Evolutionary conservation across 2,113 vertebrate species (phyloP), one percentile per base, ranked within the genome.

Genomic region (Gobiocypris rarus): DNA sequence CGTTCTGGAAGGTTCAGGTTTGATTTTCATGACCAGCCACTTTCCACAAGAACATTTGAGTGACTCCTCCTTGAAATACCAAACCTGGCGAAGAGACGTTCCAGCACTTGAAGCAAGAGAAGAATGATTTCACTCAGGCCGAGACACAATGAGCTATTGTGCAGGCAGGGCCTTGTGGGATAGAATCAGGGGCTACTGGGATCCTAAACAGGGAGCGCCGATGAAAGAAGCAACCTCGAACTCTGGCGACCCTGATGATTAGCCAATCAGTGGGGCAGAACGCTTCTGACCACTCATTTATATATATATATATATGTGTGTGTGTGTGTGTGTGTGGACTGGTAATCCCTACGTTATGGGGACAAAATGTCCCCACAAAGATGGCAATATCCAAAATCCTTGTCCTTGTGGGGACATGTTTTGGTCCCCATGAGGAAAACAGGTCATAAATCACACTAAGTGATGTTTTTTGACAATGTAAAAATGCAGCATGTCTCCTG

Each of bases 91-190:
- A 77, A 73, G 50, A 84, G 45, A 28, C 59, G n/a, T 84, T 77
- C 82, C 82, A 76, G 73, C 11, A 43, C 59, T 81, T 50, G 26
- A 67, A 67, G 59, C 26, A 67, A 67, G 78, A 81, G 41, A 26
- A 65, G 26, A 67, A 67, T 52, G 58, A 63, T 76, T 84, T 76
- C 61, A 67, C 61, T 84, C 74, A 84, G 59, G 13, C 28, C 0
- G 8, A 65, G 58, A 31, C 67, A 84, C 82, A 84, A 84, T 76
- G 82, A 52, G 34, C 73, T 67, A 84, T 84, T 84, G 75, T 84
- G 82, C 48, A 67, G 11, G 22, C 45, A 38, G 58, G 3, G 45
- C 43, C 82, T 56, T 54, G 8, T 26, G 82, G 82, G 73, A 84
- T 24, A 67, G 59, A 52, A 50, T 81, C 78, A 50, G 78, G 43